Percentiles rank a stretch among this genome's conserved stretches.
Evolutionary conservation across 1,140 invertebrate species (phyloP).

Genomic region (Drosophila ogumai): DNA sequence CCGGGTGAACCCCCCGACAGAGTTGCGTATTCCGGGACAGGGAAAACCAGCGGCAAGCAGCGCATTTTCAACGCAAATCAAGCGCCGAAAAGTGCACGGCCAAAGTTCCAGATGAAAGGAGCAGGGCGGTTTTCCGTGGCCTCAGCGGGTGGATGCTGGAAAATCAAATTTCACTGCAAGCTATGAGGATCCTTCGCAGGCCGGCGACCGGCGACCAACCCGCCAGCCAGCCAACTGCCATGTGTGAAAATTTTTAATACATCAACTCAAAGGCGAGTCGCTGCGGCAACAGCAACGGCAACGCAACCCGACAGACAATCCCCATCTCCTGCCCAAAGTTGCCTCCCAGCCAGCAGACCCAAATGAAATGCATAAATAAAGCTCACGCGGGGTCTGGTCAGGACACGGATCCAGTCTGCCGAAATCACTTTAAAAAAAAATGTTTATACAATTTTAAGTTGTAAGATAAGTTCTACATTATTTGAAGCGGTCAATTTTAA

Average conservation of each 20-base stretch:
- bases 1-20: slow-evolving; percentile 15
- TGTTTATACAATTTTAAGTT: not conserved
- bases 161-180: slow-evolving; percentile 73
- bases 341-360: slow-evolving; percentile 43
- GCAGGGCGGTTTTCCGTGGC: slow-evolving; percentile 9
- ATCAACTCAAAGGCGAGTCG: slow-evolving; percentile 75
- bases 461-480: not conserved
- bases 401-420: slow-evolving; percentile 37
- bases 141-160: slow-evolving; percentile 11
- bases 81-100: slow-evolving; percentile 60
- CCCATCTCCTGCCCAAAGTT: slow-evolving; percentile 3
- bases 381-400: slow-evolving; percentile 55
- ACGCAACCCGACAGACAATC: slow-evolving; percentile 30
- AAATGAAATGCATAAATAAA: slow-evolving; percentile 84
- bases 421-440: slow-evolving; percentile 4
- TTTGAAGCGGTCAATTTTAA: not conserved
- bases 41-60: slow-evolving; percentile 20
- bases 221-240: slow-evolving; percentile 68
- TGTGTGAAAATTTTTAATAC: slow-evolving; percentile 82
- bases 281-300: slow-evolving; percentile 28
- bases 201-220: slow-evolving; percentile 30
- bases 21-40: not conserved
- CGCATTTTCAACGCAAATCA: slow-evolving; percentile 52
- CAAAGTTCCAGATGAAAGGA: slow-evolving; percentile 43
- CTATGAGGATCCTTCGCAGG: slow-evolving; percentile 18